Conservation (phyloP, 2,888 invertebrate species). For the Apamea sordens region DNA sequence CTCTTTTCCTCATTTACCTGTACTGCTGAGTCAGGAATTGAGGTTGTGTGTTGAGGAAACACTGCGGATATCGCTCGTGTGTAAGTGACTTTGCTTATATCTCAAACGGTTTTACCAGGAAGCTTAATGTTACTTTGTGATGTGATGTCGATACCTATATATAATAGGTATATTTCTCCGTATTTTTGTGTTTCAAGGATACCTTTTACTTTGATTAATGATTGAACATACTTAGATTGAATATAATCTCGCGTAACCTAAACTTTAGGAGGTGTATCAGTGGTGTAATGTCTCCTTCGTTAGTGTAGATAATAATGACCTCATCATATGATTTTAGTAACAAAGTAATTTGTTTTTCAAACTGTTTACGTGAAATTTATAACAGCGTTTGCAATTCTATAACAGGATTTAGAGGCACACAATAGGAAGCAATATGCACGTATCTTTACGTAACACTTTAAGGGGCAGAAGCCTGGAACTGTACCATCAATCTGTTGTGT, state of each 20-base stretch:
- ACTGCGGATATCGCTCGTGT: slow-evolving; percentile 9
- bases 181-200: background rate
- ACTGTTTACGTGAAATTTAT: background rate
- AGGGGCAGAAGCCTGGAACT: slow-evolving; percentile 13
- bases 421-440: slow-evolving; percentile 30
- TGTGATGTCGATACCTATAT: background rate
- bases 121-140: slow-evolving; percentile 13
- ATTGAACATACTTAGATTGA: background rate
- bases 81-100: slow-evolving; percentile 19
- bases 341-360: background rate
- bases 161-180: background rate
- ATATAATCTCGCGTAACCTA: background rate
- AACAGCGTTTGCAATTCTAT: background rate
- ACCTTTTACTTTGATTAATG: slow-evolving; percentile 3
- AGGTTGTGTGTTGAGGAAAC: slow-evolving; percentile 27
- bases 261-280: background rate
- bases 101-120: background rate
- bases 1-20: slow-evolving; percentile 50
- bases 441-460: slow-evolving; percentile 37
- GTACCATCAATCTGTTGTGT: slow-evolving; percentile 47
- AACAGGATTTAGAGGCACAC: slow-evolving; percentile 13
- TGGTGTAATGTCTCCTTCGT: background rate
- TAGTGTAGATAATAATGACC: background rate
- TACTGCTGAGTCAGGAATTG: slow-evolving; percentile 26
- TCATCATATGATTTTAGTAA: background rate